Percentiles rank a stretch among this genome's conserved stretches.
phyloP scores from a whole-genome alignment of 2,113 vertebrate genomes.

The Aramus guarauna region DNA sequence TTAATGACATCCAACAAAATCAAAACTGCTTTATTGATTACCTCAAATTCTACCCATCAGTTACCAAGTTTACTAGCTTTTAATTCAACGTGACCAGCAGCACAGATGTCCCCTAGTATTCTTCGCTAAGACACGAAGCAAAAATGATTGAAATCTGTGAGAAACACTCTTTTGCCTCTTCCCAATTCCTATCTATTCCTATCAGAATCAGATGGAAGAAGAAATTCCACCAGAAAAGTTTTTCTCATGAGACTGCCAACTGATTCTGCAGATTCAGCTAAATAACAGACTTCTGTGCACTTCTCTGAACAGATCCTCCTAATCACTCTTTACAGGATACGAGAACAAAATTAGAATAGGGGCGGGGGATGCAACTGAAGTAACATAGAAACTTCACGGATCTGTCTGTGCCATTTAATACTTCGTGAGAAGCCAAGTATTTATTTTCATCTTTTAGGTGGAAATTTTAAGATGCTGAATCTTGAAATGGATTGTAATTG shows the following conservation, averaged over 20 bases:
- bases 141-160: neutral
- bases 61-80: neutral
- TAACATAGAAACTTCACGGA: neutral
- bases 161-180: neutral
- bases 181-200: neutral
- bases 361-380: neutral
- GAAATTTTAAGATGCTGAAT: constrained; percentile 20
- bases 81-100: neutral
- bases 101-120: neutral
- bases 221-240: neutral
- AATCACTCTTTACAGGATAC: neutral
- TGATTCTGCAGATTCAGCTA: neutral
- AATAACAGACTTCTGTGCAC: neutral
- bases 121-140: neutral
- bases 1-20: neutral
- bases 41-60: neutral
- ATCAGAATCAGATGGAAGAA: neutral
- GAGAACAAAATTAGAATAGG: neutral
- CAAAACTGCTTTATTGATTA: neutral
- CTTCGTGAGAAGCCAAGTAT: neutral
- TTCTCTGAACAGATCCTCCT: neutral
- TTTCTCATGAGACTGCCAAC: neutral
- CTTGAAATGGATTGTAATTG: constrained; percentile 22
- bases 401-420: neutral
- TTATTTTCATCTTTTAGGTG: neutral